Percentiles rank a stretch among this genome's conserved stretches.
Conservation (phyloP, 2,888 invertebrate species). For the Agrochola litura region DNA sequence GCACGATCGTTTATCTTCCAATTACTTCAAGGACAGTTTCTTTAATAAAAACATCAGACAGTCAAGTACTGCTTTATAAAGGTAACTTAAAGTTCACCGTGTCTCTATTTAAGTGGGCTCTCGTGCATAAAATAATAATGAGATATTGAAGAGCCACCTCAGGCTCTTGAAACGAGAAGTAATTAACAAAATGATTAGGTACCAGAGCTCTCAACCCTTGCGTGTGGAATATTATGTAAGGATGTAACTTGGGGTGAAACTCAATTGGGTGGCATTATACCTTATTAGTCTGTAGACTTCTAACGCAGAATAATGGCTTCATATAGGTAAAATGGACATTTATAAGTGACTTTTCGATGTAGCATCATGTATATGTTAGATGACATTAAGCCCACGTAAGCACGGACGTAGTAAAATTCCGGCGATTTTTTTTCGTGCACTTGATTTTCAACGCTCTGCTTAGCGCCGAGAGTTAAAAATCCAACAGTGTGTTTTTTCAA, state of each 20-base stretch:
- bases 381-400: no score
- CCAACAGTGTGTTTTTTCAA: no score
- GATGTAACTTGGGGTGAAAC: constrained; percentile 50
- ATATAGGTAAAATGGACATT: no score
- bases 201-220: constrained; percentile 54
- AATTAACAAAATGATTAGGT: constrained; percentile 66
- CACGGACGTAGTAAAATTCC: no score
- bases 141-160: constrained; percentile 61
- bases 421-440: no score
- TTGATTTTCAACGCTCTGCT: no score
- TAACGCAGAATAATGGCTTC: neutral
- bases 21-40: neutral
- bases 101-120: constrained; percentile 39
- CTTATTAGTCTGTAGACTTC: constrained; percentile 16
- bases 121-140: constrained; percentile 66
- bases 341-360: no score
- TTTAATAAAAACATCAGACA: constrained; percentile 5
- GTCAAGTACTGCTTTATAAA: constrained; percentile 4
- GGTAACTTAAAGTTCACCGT: constrained; percentile 20
- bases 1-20: neutral
- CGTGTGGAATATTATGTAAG: constrained; percentile 36
- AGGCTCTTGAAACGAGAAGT: constrained; percentile 53
- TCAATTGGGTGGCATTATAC: constrained; percentile 25
- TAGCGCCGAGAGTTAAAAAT: no score
- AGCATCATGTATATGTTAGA: no score